Evolutionary conservation across 1,140 invertebrate species (phyloP).

Genomic region (Akabosia matsudoensis): DNA sequence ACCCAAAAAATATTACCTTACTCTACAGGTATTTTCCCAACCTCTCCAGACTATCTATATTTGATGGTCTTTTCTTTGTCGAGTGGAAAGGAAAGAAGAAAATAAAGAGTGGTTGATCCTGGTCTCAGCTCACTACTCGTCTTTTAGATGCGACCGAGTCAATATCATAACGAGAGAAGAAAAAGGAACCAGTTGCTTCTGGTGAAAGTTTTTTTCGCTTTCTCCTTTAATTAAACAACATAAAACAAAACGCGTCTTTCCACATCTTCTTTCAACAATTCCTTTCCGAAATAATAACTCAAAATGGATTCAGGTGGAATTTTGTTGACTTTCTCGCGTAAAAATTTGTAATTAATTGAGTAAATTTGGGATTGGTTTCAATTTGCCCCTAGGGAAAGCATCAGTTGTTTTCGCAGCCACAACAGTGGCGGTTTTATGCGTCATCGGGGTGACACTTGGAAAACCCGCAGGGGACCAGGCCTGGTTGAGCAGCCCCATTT

Average conservation of each 20-base stretch:
- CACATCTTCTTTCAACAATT: not conserved
- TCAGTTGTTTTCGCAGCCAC: not conserved
- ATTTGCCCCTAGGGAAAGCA: not conserved
- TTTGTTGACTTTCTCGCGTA: not conserved
- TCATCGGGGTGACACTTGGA: not conserved
- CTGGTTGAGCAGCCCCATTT: not conserved
- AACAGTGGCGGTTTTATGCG: not conserved
- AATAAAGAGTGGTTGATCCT: constrained; percentile 5
- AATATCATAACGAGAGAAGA: not conserved
- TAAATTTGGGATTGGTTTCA: too few relatives aligned
- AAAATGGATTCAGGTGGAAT: not conserved
- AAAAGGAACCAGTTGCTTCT: not conserved
- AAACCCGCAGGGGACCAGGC: not conserved
- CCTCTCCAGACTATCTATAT: too few relatives aligned
- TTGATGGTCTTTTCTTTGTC: not conserved
- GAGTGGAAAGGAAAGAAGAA: not conserved
- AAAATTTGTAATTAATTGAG: not conserved
- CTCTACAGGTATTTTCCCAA: too few relatives aligned
- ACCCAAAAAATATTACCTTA: too few relatives aligned
- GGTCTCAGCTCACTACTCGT: not conserved
- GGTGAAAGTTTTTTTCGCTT: not conserved
- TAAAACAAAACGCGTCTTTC: not conserved
- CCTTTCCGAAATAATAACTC: not conserved
- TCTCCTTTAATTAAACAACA: not conserved
- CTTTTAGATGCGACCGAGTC: not conserved